Base-by-base conservation (phyloP, 2,797 vertebrate species). In the Hemitrygon akajei region DNA sequence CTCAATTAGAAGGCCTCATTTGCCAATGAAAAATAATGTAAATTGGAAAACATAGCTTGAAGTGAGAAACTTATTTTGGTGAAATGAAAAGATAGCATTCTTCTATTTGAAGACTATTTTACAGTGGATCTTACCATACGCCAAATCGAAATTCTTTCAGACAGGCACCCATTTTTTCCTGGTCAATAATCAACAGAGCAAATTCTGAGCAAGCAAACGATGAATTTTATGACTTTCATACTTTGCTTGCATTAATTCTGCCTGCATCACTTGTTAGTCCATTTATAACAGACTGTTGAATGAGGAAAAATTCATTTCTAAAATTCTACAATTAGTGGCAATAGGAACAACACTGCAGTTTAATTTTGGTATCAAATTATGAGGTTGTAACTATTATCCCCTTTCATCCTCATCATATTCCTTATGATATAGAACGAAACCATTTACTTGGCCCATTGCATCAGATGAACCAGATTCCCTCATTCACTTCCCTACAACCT, bases 351-450 rank as follows among this genome's bases (percentile, higher is more conserved):
- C 37, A 71, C n/a, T 40, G 4, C 37, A 37, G 69, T 71, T 91
- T 91, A 91, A 40, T 91, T 18, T 91, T 69, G 37, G 34, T 7
- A 91, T 69, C 34, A 91, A 91, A 91, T n/a, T 91, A 20, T 18
- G 69, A 37, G 1, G 9, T 37, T 91, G 34, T 18, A 91, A 37
- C 69, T 18, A 91, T 40, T 37, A 37, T 63, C 22, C 30, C 63
- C 63, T 66, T 66, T 66, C 63, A 66, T 14, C 63, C 9, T 66
- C 14, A 9, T 63, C 6, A 7, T 63, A 63, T 12, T 63, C 12
- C 60, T 63, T 63, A 63, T 66, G 14, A 66, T 66, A 66, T 10
- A 66, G 47, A 47, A 47, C 4, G 3, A 66, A 7, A 7, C 63
- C 63, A 66, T 66, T 66, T 14, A 66, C 9, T 66, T 14, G 14